phyloP scores from a whole-genome alignment of 2,888 invertebrate genomes.

The Piscicola geometra region DNA sequence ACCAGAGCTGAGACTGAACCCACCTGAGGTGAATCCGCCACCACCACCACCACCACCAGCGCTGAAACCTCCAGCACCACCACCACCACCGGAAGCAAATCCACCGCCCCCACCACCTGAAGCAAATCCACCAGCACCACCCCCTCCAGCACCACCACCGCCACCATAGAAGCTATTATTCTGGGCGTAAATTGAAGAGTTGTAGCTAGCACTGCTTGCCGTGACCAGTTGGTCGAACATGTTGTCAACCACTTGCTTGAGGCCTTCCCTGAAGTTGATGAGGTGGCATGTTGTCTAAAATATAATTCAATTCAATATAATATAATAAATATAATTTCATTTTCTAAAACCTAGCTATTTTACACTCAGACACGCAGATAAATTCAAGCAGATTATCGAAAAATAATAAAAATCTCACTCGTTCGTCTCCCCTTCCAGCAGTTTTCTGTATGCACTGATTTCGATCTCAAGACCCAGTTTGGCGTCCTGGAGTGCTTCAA shows the following conservation, averaged over 20 bases:
- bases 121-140: constrained; percentile 10
- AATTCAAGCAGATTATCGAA: background rate
- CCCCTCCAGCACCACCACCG: background rate
- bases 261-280: constrained; percentile 16
- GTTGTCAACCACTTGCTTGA: constrained; percentile 32
- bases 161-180: background rate
- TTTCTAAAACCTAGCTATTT: background rate
- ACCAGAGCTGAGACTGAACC: constrained; percentile 9
- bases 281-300: background rate
- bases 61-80: constrained; percentile 10
- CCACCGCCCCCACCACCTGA: constrained; percentile 18
- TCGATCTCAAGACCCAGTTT: constrained; percentile 60
- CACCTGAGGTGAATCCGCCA: background rate
- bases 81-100: constrained; percentile 8
- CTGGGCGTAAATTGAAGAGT: background rate
- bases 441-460: constrained; percentile 61
- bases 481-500: constrained; percentile 56
- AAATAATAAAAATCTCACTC: constrained; percentile 47
- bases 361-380: too few species aligned
- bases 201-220: background rate
- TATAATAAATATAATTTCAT: background rate
- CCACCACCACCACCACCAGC: constrained; percentile 21
- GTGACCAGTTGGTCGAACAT: constrained; percentile 27
- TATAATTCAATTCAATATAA: background rate
- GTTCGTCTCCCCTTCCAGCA: constrained; percentile 60